Evolutionary conservation across 2,113 vertebrate species (phyloP), one percentile per base, ranked within the genome.

Genomic region (Catharus fuscescens): DNA sequence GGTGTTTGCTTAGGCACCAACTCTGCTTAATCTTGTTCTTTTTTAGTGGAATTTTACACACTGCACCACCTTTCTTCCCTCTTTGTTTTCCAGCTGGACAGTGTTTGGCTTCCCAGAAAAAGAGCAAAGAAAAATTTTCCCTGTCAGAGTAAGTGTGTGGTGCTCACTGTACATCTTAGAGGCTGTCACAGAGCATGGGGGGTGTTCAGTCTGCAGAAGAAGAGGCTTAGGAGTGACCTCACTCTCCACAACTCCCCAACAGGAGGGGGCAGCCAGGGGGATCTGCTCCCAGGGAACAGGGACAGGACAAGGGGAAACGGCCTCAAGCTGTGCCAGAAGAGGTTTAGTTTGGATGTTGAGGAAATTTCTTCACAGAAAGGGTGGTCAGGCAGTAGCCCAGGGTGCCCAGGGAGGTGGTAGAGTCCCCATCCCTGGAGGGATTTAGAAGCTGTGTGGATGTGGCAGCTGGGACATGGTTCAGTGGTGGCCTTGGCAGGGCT

Each of bases 121-220:
- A 73, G 96, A 96, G 66, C 50, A 77, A 64, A 50, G 95, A 97
- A 13, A 87, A 70, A 36, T 92, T 88, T 45, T 95, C 96, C 81
- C 96, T 99, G 24, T 95, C 98, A 16, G 96, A 98, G 99, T 99
- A 97, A 98, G 99, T 98, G 42, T 38, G 32, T n/a, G 20, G 25
- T 23, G 12, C n/a, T 40, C 18, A 1, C 19, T 61, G 47, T 54
- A 40, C 32, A 13, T 25, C 54, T 42, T n/a, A 45, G 9, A 38
- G 28, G 26, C 54, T 56, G n/a, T 25, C 44, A 10, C 25, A 32
- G 61, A 45, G 29, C 42, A 1, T 2, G 5, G 8, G 12, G 8
- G 17, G 17, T 20, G n/a, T 5, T 54, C 13, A 54, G 29, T 0
- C 40, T 62, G 54, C 0, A 62, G 70, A 19, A 34, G 8, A 69